Conservation (phyloP, 1,140 invertebrate genomes). For the Bombus superbus region DNA sequence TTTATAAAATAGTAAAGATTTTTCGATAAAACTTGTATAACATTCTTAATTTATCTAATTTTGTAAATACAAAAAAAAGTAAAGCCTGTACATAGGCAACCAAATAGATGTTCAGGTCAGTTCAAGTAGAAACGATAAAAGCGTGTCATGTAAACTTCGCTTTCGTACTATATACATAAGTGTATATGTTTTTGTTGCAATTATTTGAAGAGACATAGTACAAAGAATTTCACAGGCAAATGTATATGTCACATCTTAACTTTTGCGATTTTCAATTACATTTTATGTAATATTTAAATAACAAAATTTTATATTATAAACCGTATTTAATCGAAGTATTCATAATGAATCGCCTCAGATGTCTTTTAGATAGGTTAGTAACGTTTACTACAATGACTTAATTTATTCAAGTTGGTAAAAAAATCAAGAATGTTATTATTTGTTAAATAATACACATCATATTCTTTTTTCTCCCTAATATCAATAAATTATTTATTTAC, state of each 20-base stretch:
- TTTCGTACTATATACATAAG: neutral
- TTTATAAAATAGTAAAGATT: neutral
- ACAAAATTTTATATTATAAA: neutral
- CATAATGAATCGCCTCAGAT: slow-evolving; percentile 51
- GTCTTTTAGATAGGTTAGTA: slow-evolving; percentile 42
- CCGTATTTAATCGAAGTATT: neutral
- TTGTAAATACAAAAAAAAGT: neutral
- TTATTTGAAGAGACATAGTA: too few species aligned
- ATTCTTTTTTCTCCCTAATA: neutral
- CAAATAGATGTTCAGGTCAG: neutral
- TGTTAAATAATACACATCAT: neutral
- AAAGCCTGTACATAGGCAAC: slow-evolving; percentile 46
- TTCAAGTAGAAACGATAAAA: slow-evolving; percentile 11
- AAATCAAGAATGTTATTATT: neutral
- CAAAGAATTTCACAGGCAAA: neutral
- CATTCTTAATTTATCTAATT: neutral
- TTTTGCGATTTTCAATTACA: neutral
- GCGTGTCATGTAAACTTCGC: neutral
- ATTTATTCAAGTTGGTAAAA: neutral
- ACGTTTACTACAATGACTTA: neutral
- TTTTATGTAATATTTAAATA: neutral
- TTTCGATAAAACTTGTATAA: neutral
- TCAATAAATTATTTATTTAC: neutral
- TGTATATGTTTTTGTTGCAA: neutral
- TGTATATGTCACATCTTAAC: neutral